Evolutionary conservation across 2,113 vertebrate genomes (phyloP), one percentile per base, ranked within the genome.

Genomic region (Channa maculata): DNA sequence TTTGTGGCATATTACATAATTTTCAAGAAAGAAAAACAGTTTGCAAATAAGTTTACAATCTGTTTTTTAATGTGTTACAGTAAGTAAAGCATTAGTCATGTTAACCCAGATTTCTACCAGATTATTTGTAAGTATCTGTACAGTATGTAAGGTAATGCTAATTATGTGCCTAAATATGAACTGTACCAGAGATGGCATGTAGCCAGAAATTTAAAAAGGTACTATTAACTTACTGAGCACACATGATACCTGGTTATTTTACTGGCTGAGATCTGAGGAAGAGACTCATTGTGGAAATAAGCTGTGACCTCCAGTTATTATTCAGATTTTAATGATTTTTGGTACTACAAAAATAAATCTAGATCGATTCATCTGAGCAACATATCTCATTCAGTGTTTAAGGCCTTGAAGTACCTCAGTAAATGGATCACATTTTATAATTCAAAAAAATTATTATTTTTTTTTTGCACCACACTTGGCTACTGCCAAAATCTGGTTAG

Each of bases 21-120:
- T 45, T 51, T 51, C 9, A 66, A 48, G 11, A 7, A 48, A 70
- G 9, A 10, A 79, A 58, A 50, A 59, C 10, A 65, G 0, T 15
- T 14, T 37, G 49, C 46, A 13, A 39, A 48, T 33, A 38, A 24
- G 34, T 39, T 75, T 64, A 65, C 59, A 81, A 36, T 76, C 37
- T 71, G 53, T 70, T 54, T 77, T 24, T 86, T 64, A 85, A 72
- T 86, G 65, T 65, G 61, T 78, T 53, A 69, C 71, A 77, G 53
- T 34, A 8, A 86, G 46, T 78, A 86, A 80, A 84, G 67, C 78
- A 59, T 52, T n/a, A 71, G 51, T 81, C 24, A 66, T 49, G 53
- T 75, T 33, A 64, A 78, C 52, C 74, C 71, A 59, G 7, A 62
- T 41, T 67, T 45, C 79, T n/a, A 49, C 58, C 36, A 46, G 2